phyloP scores from a whole-genome alignment of 2,797 vertebrate genomes.

The Tolypeutes matacus region DNA sequence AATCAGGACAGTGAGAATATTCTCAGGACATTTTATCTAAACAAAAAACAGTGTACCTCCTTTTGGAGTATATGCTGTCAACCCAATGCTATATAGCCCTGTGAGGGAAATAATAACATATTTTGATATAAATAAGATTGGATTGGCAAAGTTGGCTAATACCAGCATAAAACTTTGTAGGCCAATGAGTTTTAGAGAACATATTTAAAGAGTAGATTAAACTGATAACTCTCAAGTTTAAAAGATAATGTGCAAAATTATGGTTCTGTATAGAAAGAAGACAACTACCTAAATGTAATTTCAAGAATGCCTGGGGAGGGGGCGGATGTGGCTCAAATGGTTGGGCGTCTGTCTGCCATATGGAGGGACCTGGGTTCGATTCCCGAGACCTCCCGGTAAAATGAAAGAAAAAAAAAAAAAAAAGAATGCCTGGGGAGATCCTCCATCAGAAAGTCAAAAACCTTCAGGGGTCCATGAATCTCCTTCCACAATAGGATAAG shows the following conservation, averaged over 20 bases:
- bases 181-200: neutral
- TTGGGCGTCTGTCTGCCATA: too few relatives aligned
- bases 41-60: neutral
- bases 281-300: neutral
- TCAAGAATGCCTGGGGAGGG: neutral
- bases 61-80: neutral
- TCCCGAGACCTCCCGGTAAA: too few relatives aligned
- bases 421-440: neutral
- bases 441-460: neutral
- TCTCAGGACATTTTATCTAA: neutral
- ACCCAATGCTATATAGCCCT: neutral
- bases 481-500: neutral
- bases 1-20: too few relatives aligned
- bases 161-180: slow-evolving; percentile 1
- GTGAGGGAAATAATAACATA: neutral
- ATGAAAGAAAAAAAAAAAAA: too few relatives aligned
- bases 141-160: neutral
- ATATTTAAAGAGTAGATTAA: slow-evolving; percentile 38
- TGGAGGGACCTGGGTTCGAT: too few relatives aligned
- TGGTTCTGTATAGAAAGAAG: slow-evolving; percentile 22
- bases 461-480: neutral
- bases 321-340: too few relatives aligned
- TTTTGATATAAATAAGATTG: slow-evolving; percentile 29
- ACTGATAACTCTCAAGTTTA: neutral
- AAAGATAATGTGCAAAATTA: slow-evolving; percentile 4